Base-by-base conservation (phyloP, 2,797 vertebrate genomes). In the Tauraco hartlaubi region DNA sequence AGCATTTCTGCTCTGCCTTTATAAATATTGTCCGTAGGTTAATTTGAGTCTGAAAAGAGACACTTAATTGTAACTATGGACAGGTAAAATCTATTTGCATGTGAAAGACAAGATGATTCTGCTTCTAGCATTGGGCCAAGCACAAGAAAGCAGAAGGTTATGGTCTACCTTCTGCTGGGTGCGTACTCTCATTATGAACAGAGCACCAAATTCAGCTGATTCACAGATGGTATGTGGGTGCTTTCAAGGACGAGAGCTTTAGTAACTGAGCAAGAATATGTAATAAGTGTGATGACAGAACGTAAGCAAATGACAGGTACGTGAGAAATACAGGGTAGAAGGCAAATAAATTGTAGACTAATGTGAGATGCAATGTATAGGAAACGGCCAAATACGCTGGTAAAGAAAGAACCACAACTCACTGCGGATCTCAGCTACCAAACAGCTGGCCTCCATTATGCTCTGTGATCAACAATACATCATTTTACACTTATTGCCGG, bases 1-100 rank as follows among this genome's bases (percentile, higher is more conserved):
- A 3, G 1, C 4, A 3, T 88, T 77, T 77, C 35, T 56, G 15
- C 44, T 63, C 16, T 52, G 13, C 11, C 13, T 67, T 54, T 86
- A 63, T 5, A 83, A 74, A 48, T 33, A 51, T 4, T 41, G 19
- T 35, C 80, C 0, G 0, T 28, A 73, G 15, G 4, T 49, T 76
- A 80, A 72, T 28, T 28, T 64, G 25, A 67, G 9, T 72, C 35
- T 81, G 31, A 75, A 91, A 84, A 11, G 11, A 84, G 18, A 22
- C 20, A 23, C 18, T 37, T 29, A 41, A 3, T 49, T 75, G 22
- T 16, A 72, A 9, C 39, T 61, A 35, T 6, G 16, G 16, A 49
- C 21, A 39, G 37, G 35, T 69, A 82, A 79, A 64, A 46, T 31
- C 6, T 35, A 37, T 43, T 44, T 81, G 44, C 21, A 22, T 19